Evolutionary conservation across 2,888 invertebrate genomes (phyloP), one percentile per base, ranked within the genome.

Genomic region (Andrena praecox): DNA sequence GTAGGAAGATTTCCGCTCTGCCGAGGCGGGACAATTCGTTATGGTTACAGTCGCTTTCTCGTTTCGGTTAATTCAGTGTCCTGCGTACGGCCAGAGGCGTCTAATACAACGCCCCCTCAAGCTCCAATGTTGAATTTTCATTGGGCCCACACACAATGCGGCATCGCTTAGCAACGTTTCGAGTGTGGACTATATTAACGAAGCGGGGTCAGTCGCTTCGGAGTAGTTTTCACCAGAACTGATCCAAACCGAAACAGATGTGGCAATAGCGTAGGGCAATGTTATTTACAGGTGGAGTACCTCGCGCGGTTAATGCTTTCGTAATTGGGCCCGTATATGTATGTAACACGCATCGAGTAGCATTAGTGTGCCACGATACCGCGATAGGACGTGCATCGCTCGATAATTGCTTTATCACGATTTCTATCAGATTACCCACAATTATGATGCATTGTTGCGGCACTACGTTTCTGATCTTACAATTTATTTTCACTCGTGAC

Each of bases 1-100:
- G 69, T 63, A 66, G 27, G 64, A 64, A 56, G 62, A 77, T 29
- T 73, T 68, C n/a, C 66, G 70, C 67, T 64, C 20, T 27, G 31
- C 52, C 33, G 50, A 64, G 69, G 79, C 76, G 50, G 63, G 54
- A 63, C 63, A 64, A 77, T 73, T 59, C 42, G 33, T 72, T 73
- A 42, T 12, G 42, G 42, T 42, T 5, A 54, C 73, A 10, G 8
- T 24, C 35, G 60, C 33, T 71, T 56, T 71, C 20, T 56, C 42
- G 35, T 71, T 42, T 71, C 56, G 33, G 54, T 42, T 31, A 12
- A 24, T 73, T 66, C 42, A 7, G 6, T 42, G 24, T 24, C 42
- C 63, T 42, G 12, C 16, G 27, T 42, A 63, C 63, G 63, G 27
- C 2, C 20, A 63, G 6, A 42, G 24, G 42, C 63, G 4, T 63